phyloP scores from a whole-genome alignment of 2,113 vertebrate species.

The Puma concolor region DNA sequence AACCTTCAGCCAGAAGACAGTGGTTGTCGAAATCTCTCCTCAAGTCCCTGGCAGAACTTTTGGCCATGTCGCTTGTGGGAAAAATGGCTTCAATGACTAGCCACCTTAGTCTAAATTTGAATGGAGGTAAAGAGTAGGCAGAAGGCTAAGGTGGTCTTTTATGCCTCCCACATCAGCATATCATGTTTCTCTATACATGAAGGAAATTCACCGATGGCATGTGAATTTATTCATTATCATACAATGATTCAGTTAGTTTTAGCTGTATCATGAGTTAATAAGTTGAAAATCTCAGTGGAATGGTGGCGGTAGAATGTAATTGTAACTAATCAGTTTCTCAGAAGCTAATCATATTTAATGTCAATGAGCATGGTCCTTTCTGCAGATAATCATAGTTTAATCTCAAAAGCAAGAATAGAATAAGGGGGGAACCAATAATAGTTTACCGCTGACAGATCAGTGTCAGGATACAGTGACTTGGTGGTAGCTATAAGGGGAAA shows the following conservation, averaged over 20 bases:
- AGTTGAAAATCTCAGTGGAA: slow-evolving; percentile 31
- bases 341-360: slow-evolving; percentile 22
- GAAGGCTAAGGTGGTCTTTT: background rate
- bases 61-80: background rate
- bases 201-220: background rate
- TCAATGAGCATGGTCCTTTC: background rate
- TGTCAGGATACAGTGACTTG: background rate
- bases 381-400: slow-evolving; percentile 30
- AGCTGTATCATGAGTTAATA: slow-evolving; percentile 14
- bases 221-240: slow-evolving; percentile 1
- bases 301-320: background rate
- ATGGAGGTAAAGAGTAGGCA: background rate
- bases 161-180: background rate
- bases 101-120: background rate
- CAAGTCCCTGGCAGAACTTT: background rate
- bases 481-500: background rate
- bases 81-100: background rate
- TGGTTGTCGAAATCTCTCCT: background rate
- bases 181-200: background rate
- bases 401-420: slow-evolving; percentile 49
- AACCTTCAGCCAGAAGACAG: background rate
- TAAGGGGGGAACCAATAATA: slow-evolving; percentile 7
- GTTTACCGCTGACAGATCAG: background rate
- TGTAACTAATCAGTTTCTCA: slow-evolving; percentile 7
- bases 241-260: slow-evolving; percentile 23